These are phyloP conservation scores for Malurus cyaneus DNA, from an alignment of 2,113 vertebrate species.

Conservation along the genomic window DNA sequence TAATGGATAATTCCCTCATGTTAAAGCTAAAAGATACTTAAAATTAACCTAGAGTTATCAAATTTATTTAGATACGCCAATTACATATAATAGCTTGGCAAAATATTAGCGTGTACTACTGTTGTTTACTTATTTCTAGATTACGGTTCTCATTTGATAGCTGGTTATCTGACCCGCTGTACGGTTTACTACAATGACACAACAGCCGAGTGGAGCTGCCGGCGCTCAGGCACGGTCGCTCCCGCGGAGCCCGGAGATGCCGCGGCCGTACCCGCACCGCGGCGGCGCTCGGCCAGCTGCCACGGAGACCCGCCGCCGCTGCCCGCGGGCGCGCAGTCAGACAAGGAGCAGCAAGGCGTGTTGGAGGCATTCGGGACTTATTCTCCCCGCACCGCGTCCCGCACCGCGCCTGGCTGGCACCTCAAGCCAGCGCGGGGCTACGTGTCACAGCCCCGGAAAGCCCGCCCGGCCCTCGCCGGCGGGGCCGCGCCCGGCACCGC, in stretches of 20 bases:
- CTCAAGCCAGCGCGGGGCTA: too few species aligned
- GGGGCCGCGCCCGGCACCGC: too few species aligned
- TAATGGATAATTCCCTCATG: background rate
- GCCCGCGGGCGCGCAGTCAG: background rate
- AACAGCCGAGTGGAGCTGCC: background rate
- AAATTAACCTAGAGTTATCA: background rate
- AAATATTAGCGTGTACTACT: accelerated
- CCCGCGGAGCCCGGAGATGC: background rate
- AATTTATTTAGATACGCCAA: background rate
- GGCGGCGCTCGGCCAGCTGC: background rate
- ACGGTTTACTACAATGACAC: background rate
- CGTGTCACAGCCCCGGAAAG: too few species aligned
- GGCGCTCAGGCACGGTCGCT: background rate
- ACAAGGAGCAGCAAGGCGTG: background rate
- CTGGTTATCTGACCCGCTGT: accelerated
- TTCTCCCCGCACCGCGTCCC: background rate
- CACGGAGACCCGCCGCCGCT: background rate
- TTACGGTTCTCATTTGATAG: background rate
- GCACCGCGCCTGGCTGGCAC: background rate
- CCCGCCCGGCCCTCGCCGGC: too few species aligned
- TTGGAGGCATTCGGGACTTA: background rate
- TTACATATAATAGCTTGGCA: accelerated
- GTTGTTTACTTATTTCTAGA: background rate
- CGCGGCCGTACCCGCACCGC: background rate
- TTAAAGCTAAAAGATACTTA: background rate